Conservation (phyloP, 2,888 invertebrate species). For the Xestia xanthographa region DNA sequence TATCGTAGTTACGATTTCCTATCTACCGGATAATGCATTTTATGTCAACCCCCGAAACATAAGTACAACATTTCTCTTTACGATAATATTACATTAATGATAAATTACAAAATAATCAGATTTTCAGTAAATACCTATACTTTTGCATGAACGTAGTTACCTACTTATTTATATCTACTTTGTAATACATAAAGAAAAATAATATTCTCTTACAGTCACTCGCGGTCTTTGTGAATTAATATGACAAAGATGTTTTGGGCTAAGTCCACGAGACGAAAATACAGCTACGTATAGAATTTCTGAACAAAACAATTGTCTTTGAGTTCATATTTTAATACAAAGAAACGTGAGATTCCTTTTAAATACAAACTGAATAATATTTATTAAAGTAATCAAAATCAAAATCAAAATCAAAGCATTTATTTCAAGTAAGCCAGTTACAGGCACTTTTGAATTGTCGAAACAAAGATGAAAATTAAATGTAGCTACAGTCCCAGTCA, state of each 20-base stretch:
- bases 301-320: slow-evolving; percentile 60
- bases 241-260: slow-evolving; percentile 57
- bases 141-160: background rate
- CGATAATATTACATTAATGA: background rate
- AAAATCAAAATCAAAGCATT: no score
- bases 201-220: background rate
- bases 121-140: background rate
- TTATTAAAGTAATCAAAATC: no score
- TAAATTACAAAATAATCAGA: slow-evolving; percentile 12
- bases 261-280: slow-evolving; percentile 42
- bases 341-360: slow-evolving; percentile 38
- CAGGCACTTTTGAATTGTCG: no score
- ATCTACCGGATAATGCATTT: slow-evolving; percentile 27
- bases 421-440: no score
- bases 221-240: slow-evolving; percentile 33
- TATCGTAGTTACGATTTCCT: slow-evolving; percentile 30
- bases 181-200: slow-evolving; percentile 25
- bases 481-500: no score
- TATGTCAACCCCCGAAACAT: slow-evolving; percentile 12
- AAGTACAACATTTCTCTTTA: slow-evolving; percentile 7
- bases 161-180: background rate
- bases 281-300: slow-evolving; percentile 31
- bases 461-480: no score
- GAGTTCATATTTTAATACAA: slow-evolving; percentile 47
- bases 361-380: slow-evolving; percentile 7